Evolutionary conservation across 2,797 vertebrate species (phyloP).

Genomic region (Pseudocheirus occidentalis): DNA sequence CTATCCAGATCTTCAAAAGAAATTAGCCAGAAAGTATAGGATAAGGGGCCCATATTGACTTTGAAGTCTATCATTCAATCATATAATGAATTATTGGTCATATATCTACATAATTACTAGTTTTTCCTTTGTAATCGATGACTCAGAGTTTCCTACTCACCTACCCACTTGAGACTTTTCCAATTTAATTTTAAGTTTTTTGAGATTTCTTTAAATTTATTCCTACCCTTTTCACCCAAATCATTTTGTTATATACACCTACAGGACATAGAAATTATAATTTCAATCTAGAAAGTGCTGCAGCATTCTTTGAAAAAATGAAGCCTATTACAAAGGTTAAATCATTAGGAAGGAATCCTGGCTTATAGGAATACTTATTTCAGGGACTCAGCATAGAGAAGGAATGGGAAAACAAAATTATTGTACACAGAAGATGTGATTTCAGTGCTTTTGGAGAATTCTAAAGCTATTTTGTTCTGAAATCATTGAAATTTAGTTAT

Average conservation of each 20-base stretch:
- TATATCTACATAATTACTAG: conserved; percentile 36
- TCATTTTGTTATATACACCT: conserved; percentile 15
- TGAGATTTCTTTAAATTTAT: background rate
- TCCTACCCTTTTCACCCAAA: background rate
- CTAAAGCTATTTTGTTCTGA: background rate
- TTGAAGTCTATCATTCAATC: conserved; percentile 40
- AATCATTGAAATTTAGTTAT: background rate
- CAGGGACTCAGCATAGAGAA: background rate
- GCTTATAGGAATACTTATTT: background rate
- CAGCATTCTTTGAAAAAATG: conserved; percentile 19
- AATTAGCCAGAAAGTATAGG: conserved; percentile 14
- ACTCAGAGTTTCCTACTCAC: conserved; percentile 1
- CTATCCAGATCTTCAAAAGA: background rate
- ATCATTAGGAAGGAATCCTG: conserved; percentile 5
- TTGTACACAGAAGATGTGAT: background rate
- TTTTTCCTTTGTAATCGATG: conserved; percentile 41
- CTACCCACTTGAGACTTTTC: background rate
- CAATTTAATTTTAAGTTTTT: background rate
- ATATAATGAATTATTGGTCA: conserved; percentile 71
- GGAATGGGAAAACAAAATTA: background rate
- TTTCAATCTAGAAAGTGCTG: conserved; percentile 31
- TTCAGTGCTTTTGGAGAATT: background rate
- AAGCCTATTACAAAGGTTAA: conserved; percentile 44
- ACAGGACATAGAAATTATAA: background rate
- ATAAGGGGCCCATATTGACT: conserved; percentile 50